Percentiles rank a stretch among this genome's conserved stretches.
Evolutionary conservation across 2,888 invertebrate species (phyloP).

Genomic region (Calliphora vomitoria): DNA sequence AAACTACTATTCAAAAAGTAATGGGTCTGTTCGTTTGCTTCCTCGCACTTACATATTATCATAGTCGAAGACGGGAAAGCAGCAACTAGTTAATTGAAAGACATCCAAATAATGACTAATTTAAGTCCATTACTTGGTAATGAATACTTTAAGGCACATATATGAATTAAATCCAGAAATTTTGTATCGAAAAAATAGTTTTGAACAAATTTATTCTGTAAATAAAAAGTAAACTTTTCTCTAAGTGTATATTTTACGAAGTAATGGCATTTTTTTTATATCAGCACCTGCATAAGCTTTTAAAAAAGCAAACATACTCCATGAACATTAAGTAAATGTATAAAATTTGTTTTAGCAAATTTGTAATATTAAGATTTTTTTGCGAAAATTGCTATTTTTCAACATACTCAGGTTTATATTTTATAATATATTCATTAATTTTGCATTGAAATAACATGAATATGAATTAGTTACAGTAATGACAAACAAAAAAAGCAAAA

Average conservation of each 20-base stretch:
- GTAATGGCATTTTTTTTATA: neutral
- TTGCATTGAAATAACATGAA: neutral
- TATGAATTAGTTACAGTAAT: neutral
- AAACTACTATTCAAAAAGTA: no score
- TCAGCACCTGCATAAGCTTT: neutral
- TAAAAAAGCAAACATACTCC: neutral
- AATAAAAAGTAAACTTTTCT: neutral
- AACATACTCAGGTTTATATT: neutral
- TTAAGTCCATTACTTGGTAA: no score
- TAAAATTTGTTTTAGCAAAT: neutral
- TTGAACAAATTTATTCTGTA: no score
- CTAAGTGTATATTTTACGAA: neutral
- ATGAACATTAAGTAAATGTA: neutral
- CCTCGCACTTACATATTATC: no score
- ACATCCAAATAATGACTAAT: no score
- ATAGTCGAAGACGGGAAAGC: no score
- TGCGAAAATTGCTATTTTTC: neutral
- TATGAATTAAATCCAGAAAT: no score
- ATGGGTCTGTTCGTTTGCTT: no score
- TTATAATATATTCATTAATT: conserved; percentile 13
- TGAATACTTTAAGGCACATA: no score
- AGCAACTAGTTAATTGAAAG: no score
- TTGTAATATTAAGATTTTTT: neutral
- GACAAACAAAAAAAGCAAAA: no score
- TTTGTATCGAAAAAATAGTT: no score